phyloP scores from a whole-genome alignment of 2,113 vertebrate genomes.

The Romanogobio albipinnatus region DNA sequence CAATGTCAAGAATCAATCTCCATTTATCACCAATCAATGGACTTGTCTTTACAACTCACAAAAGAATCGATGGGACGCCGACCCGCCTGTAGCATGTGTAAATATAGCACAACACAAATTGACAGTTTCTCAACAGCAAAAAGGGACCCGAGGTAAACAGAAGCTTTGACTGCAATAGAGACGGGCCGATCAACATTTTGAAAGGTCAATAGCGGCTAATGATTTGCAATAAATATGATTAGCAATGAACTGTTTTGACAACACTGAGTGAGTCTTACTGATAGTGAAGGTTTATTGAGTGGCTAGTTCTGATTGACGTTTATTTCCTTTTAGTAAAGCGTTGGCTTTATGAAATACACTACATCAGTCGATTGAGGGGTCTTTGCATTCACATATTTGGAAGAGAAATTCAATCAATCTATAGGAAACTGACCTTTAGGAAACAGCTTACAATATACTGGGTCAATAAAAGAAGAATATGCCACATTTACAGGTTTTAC shows the following conservation, averaged over 20 bases:
- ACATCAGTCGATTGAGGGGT: neutral
- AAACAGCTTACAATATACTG: neutral
- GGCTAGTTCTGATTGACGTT: conserved; percentile 1
- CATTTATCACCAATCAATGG: conserved; percentile 36
- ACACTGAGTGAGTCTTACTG: conserved; percentile 18
- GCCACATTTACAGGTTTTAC: too few relatives aligned
- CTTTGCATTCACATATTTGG: neutral
- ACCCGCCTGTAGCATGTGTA: conserved; percentile 1
- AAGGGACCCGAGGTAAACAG: conserved; percentile 21
- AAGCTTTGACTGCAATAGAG: conserved; percentile 25
- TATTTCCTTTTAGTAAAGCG: neutral
- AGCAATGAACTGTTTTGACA: conserved; percentile 11
- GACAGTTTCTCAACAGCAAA: conserved; percentile 17
- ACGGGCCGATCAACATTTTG: neutral
- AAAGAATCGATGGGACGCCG: conserved; percentile 12
- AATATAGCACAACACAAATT: conserved; percentile 29
- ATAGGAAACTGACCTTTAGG: neutral
- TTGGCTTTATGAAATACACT: neutral
- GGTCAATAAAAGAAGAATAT: too few relatives aligned
- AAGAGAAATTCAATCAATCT: neutral
- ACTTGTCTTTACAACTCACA: conserved; percentile 12
- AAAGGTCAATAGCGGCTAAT: conserved; percentile 14
- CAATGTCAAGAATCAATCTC: conserved; percentile 43
- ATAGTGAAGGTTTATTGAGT: neutral
- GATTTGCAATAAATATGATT: conserved; percentile 8